Evolutionary conservation across 2,113 vertebrate genomes (phyloP).

Genomic region (Zosterops borbonicus): DNA sequence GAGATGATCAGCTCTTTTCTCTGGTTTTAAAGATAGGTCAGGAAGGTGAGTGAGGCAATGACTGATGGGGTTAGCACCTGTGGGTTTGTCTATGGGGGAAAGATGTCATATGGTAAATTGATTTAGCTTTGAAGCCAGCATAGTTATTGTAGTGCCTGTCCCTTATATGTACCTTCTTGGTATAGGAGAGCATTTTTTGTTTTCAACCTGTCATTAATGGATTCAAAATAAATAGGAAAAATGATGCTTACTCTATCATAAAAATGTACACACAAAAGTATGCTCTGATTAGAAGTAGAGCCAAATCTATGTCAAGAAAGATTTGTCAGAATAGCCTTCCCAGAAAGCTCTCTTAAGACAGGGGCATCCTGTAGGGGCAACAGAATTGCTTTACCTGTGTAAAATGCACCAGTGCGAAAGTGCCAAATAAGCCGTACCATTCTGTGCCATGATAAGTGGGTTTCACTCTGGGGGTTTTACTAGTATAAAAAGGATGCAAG

Average conservation of each 20-base stretch:
- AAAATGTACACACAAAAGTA: background rate
- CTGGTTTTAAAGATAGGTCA: constrained; percentile 12
- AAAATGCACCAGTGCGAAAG: background rate
- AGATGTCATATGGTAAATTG: background rate
- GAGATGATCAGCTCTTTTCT: constrained; percentile 25
- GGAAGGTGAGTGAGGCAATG: background rate
- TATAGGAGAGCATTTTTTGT: background rate
- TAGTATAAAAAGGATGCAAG: background rate
- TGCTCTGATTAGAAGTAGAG: background rate
- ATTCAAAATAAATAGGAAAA: background rate
- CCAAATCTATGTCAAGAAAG: background rate
- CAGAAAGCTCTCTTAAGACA: background rate
- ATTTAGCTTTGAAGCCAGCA: background rate
- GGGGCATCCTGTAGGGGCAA: background rate
- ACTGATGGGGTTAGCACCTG: background rate
- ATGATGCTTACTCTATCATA: background rate
- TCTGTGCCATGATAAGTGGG: fast-evolving
- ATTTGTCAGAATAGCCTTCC: background rate
- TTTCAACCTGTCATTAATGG: background rate
- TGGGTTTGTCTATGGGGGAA: background rate
- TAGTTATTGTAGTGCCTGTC: background rate
- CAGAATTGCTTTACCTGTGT: background rate
- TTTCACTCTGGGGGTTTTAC: background rate
- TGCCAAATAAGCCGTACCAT: background rate
- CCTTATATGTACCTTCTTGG: background rate